Evolutionary conservation across 2,113 vertebrate species (phyloP).

Genomic region (Cyphomyrus plagiostoma): DNA sequence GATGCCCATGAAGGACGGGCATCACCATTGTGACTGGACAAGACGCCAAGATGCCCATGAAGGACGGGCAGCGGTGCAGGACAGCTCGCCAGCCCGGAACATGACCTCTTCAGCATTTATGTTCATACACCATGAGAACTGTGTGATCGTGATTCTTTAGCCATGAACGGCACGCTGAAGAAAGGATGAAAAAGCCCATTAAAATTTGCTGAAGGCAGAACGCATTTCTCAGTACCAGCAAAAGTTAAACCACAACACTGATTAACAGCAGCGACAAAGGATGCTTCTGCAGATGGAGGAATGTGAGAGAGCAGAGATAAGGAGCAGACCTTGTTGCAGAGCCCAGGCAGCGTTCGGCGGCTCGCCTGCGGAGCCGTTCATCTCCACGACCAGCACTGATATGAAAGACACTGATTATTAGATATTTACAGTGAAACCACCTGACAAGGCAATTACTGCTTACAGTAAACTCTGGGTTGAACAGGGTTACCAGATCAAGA

Average conservation of each 20-base stretch:
- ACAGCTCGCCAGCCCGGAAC: not conserved
- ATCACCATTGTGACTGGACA: no score
- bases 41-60: no score
- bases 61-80: not conserved
- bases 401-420: not conserved
- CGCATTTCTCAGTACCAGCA: not conserved
- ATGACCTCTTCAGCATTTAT: not conserved
- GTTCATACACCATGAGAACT: not conserved
- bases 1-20: no score
- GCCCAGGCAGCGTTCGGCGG: not conserved
- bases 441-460: not conserved
- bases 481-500: not conserved
- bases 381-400: not conserved
- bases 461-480: not conserved
- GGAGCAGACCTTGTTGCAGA: not conserved
- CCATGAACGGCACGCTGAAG: not conserved
- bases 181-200: not conserved
- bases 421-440: not conserved
- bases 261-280: conserved; percentile 9
- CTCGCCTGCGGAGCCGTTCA: not conserved
- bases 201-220: not conserved
- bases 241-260: not conserved
- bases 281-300: not conserved
- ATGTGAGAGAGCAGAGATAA: not conserved
- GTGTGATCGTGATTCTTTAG: not conserved